Conservation (phyloP, 2,797 vertebrate species). For the Lepilemur ruficaudatus region DNA sequence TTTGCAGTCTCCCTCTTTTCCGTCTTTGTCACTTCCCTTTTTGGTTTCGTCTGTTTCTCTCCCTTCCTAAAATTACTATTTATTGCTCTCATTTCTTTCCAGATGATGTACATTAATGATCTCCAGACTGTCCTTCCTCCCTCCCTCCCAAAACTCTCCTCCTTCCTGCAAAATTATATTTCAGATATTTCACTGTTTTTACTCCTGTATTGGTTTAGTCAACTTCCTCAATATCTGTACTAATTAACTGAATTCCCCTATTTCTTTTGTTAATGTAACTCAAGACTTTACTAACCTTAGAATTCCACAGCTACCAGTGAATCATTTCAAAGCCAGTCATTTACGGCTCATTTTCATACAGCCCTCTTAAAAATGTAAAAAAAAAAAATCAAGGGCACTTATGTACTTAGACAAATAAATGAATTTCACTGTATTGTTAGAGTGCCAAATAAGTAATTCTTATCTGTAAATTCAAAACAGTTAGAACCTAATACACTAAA, state of each 20-base stretch:
- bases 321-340: slow-evolving; percentile 13
- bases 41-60: background rate
- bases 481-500: slow-evolving; percentile 53
- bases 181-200: background rate
- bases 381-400: slow-evolving; percentile 20
- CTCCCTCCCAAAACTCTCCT: background rate
- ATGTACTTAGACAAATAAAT: slow-evolving; percentile 22
- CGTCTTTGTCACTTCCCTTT: background rate
- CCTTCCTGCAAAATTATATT: background rate
- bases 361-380: background rate
- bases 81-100: background rate
- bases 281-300: background rate
- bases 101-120: background rate
- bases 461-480: slow-evolving; percentile 60
- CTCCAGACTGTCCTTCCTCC: background rate
- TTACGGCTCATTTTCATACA: slow-evolving; percentile 21
- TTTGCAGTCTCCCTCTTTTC: background rate
- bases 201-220: background rate
- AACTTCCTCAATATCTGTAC: background rate
- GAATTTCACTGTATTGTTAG: slow-evolving; percentile 6
- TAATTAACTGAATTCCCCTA: background rate
- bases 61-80: slow-evolving; percentile 8
- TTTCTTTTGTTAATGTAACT: slow-evolving; percentile 13
- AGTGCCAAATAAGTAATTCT: slow-evolving; percentile 54
- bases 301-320: slow-evolving; percentile 29